Percentiles rank a stretch among this genome's conserved stretches.
Conservation (phyloP, 1,140 invertebrate species). For the Dryas iulia region DNA sequence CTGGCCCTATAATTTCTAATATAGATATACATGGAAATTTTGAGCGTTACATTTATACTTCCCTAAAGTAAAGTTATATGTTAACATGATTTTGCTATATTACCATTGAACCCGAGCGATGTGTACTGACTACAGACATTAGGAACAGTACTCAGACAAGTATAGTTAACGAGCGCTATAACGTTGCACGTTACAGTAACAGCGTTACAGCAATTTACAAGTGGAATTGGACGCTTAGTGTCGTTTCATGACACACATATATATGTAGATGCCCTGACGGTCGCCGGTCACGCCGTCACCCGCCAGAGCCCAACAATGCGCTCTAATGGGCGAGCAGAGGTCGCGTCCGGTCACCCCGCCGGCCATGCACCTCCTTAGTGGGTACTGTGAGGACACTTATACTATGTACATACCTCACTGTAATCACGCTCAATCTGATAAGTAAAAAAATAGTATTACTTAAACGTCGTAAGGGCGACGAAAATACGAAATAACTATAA, state of each 20-base stretch:
- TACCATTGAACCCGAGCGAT: no score
- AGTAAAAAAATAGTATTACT: no score
- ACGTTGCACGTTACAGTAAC: background rate
- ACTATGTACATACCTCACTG: background rate
- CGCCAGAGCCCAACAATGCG: background rate
- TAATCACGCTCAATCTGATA: background rate
- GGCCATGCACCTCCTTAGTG: background rate
- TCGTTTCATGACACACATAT: background rate
- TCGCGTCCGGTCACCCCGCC: background rate
- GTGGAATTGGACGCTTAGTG: background rate
- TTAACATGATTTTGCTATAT: no score
- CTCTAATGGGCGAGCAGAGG: slow-evolving; percentile 6
- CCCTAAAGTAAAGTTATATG: no score
- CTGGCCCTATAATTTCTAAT: no score
- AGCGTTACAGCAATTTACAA: background rate
- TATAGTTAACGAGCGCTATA: background rate
- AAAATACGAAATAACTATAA: no score
- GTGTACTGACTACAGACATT: no score
- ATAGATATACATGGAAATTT: no score
- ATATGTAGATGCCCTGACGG: background rate
- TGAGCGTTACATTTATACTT: no score
- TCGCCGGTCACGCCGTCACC: background rate
- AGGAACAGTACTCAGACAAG: no score
- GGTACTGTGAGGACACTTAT: background rate
- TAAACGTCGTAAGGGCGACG: no score